These are phyloP conservation scores for Epiblema foenella DNA, from an alignment of 2,888 invertebrate genomes.

Conservation along the genomic window DNA sequence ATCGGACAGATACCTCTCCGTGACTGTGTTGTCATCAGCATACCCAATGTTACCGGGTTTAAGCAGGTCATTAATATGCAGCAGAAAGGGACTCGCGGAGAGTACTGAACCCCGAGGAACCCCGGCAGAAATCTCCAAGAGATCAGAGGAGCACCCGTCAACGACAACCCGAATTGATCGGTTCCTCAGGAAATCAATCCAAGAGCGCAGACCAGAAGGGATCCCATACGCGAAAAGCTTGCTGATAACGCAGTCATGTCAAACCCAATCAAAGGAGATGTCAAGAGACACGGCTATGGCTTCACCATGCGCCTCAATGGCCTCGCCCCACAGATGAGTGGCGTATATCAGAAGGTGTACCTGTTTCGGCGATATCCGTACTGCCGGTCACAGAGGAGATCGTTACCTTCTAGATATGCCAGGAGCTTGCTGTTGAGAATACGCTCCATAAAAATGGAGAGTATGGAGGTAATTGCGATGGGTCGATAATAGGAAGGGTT, in stretches of 20 bases:
- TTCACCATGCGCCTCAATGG: background rate
- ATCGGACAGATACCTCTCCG: no score
- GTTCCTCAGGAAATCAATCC: no score
- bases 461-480: constrained; percentile 42
- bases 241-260: background rate
- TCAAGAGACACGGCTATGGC: background rate
- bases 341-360: constrained; percentile 26
- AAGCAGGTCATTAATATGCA: no score
- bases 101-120: no score
- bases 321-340: background rate
- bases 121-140: no score
- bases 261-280: background rate
- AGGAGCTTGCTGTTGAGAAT: constrained; percentile 40
- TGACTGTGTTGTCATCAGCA: no score
- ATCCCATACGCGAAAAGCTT: background rate
- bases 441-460: constrained; percentile 44
- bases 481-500: constrained; percentile 30
- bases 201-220: background rate
- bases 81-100: no score
- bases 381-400: constrained; percentile 44
- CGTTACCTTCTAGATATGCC: constrained; percentile 38
- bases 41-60: no score
- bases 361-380: constrained; percentile 41
- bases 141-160: no score
- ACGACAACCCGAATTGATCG: no score